A percentile compares a stretch with the other conserved stretches of the same genome.
Evolutionary conservation across 1,140 invertebrate species (phyloP).

Genomic region (Ips typographus): DNA sequence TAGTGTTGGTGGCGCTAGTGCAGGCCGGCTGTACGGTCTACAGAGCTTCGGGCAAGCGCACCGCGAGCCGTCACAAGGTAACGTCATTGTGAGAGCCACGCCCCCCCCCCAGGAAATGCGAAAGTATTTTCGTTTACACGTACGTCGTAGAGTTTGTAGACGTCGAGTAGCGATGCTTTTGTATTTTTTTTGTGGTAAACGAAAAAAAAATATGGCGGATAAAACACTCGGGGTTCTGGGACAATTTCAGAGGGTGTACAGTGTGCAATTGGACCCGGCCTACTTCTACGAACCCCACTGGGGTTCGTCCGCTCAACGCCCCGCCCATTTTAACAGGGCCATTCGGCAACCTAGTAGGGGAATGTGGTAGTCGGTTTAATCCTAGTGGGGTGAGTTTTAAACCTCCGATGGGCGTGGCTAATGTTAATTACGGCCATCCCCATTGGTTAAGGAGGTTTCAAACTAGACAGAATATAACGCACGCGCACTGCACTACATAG

Average conservation of each 20-base stretch:
- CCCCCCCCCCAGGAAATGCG: background rate
- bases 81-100: conserved; percentile 44
- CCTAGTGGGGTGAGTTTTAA: conserved; percentile 48
- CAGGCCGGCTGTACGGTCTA: conserved; percentile 85
- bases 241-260: conserved; percentile 48
- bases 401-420: too few species aligned
- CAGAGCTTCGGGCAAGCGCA: conserved; percentile 63
- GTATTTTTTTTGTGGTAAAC: background rate
- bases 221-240: background rate
- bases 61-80: conserved; percentile 63
- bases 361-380: conserved; percentile 28
- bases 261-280: conserved; percentile 45
- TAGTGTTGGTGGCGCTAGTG: conserved; percentile 76
- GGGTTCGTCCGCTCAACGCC: conserved; percentile 28
- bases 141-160: background rate
- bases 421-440: too few species aligned
- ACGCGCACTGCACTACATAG: too few species aligned
- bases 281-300: conserved; percentile 50
- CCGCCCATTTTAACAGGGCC: conserved; percentile 4
- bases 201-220: too few species aligned
- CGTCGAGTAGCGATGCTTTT: conserved; percentile 2
- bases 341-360: conserved; percentile 16
- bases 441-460: too few species aligned
- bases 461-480: too few species aligned
- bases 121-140: background rate